A percentile compares a stretch with the other conserved stretches of the same genome.
Conservation (phyloP, 2,113 vertebrate genomes). For the Thamnaconus septentrionalis region DNA sequence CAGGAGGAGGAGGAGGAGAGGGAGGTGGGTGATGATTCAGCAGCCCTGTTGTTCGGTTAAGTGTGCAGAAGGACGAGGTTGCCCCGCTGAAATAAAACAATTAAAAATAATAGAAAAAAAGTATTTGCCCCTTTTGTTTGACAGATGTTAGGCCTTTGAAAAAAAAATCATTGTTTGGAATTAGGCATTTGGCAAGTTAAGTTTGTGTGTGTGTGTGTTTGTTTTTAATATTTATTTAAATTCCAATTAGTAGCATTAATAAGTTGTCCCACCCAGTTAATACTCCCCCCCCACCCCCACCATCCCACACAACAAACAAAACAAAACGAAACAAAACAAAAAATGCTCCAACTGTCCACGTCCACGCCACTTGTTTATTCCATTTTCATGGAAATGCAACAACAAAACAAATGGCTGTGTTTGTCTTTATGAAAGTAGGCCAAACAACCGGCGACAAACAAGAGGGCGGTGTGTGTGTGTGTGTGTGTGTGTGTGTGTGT, state of each 20-base stretch:
- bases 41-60: slow-evolving; percentile 28
- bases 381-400: slow-evolving; percentile 75
- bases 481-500: too few relatives aligned
- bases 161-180: too few relatives aligned
- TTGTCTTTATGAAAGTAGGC: slow-evolving; percentile 79
- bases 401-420: slow-evolving; percentile 72
- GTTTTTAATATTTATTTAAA: not conserved
- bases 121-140: not conserved
- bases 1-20: slow-evolving; percentile 13
- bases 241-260: not conserved
- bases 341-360: slow-evolving; percentile 31
- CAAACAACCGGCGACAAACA: slow-evolving; percentile 76
- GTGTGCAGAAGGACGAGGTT: slow-evolving; percentile 49
- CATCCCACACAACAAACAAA: not conserved
- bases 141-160: too few relatives aligned
- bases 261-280: slow-evolving; percentile 8
- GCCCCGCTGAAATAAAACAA: slow-evolving; percentile 1
- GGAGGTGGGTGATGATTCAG: slow-evolving; percentile 19
- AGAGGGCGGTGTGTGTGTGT: slow-evolving; percentile 37
- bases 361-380: slow-evolving; percentile 56
- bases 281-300: not conserved
- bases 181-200: not conserved
- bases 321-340: not conserved
- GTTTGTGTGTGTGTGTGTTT: not conserved
- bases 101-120: not conserved